These are phyloP conservation scores for Capra hircus DNA, from an alignment of 2,113 vertebrate species.

Conservation along the genomic window DNA sequence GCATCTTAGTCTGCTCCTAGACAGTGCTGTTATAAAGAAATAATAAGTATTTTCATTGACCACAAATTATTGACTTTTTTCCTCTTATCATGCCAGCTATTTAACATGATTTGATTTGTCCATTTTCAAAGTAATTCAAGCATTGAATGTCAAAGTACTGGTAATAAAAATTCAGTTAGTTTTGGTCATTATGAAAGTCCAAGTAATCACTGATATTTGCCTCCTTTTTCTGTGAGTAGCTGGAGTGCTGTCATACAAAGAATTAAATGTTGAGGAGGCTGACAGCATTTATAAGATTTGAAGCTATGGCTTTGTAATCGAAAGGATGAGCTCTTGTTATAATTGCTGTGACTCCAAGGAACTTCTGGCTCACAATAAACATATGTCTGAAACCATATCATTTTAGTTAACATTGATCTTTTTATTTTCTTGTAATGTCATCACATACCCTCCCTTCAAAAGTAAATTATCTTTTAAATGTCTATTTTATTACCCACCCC, in stretches of 20 bases:
- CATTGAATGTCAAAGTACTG: background rate
- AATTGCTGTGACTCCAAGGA: background rate
- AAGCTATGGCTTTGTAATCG: background rate
- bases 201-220: background rate
- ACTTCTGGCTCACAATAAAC: background rate
- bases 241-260: background rate
- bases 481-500: constrained; percentile 29
- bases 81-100: background rate
- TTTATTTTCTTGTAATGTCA: background rate
- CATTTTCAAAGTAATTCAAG: background rate
- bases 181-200: background rate
- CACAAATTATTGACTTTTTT: background rate
- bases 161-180: background rate
- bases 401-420: background rate
- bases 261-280: background rate
- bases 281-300: background rate
- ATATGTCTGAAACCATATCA: background rate
- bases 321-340: background rate
- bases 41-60: background rate
- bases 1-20: background rate
- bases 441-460: background rate
- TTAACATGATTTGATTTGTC: background rate
- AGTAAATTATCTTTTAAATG: constrained; percentile 29
- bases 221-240: background rate
- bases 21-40: background rate